Conservation (phyloP, 1,140 invertebrate genomes). For the Brachionus angularis region DNA sequence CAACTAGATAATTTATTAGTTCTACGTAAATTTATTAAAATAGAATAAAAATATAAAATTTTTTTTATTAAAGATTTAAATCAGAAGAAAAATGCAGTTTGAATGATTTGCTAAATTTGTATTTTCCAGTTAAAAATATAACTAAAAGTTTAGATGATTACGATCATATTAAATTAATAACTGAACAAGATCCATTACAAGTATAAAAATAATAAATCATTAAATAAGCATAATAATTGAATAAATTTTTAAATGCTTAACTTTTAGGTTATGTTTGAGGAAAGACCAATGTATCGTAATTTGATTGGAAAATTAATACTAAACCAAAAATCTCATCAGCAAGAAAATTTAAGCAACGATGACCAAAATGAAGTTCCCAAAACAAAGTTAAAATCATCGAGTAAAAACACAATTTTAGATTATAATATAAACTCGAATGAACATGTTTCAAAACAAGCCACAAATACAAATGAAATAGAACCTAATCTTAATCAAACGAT, state of each 20-base stretch:
- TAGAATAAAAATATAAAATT: too few relatives aligned
- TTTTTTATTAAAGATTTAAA: slow-evolving; percentile 21
- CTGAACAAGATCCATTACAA: slow-evolving; percentile 23
- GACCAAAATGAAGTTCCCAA: too few relatives aligned
- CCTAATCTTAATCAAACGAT: too few relatives aligned
- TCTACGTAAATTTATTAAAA: too few relatives aligned
- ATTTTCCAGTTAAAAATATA: slow-evolving; percentile 39
- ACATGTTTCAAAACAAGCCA: too few relatives aligned
- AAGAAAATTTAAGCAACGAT: background rate
- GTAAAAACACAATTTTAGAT: too few relatives aligned
- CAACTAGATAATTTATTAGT: too few relatives aligned
- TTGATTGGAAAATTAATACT: slow-evolving; percentile 21
- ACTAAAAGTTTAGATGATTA: slow-evolving; percentile 29
- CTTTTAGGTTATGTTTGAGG: slow-evolving; percentile 9
- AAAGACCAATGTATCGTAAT: slow-evolving; percentile 26
- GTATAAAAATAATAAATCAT: background rate
- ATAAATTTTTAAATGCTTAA: background rate
- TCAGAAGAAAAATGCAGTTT: slow-evolving; percentile 38
- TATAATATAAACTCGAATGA: too few relatives aligned
- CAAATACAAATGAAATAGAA: too few relatives aligned
- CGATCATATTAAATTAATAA: slow-evolving; percentile 24
- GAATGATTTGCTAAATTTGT: slow-evolving; percentile 17
- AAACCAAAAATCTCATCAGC: background rate
- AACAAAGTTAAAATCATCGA: too few relatives aligned
- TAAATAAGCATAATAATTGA: background rate